Percentiles rank a stretch among this genome's conserved stretches.
Conservation (phyloP, 2,888 invertebrate species). For the Nesidiocoris tenuis region DNA sequence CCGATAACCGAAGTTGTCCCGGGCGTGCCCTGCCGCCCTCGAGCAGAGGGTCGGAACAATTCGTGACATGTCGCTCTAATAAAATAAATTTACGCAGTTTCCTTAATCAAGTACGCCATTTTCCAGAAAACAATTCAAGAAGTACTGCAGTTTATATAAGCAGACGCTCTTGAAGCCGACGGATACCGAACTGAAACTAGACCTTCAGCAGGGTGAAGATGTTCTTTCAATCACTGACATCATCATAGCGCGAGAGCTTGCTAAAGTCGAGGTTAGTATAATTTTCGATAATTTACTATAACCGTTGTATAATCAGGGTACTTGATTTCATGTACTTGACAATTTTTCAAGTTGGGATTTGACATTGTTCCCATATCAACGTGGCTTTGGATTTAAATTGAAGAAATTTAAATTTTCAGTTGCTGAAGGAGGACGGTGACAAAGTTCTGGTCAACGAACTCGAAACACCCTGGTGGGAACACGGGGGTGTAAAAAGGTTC, state of each 20-base stretch:
- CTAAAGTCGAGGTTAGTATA: constrained; percentile 77
- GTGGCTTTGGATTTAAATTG: too few relatives aligned
- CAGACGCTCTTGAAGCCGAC: constrained; percentile 69
- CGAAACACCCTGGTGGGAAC: constrained; percentile 53
- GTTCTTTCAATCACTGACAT: constrained; percentile 71
- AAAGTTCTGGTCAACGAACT: constrained; percentile 54
- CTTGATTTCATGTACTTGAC: too few relatives aligned
- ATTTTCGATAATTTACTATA: too few relatives aligned
- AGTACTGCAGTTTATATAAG: constrained; percentile 70
- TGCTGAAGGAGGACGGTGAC: constrained; percentile 54
- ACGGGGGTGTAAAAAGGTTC: constrained; percentile 57
- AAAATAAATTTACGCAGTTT: not conserved
- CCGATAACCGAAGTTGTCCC: too few relatives aligned
- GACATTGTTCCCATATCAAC: too few relatives aligned
- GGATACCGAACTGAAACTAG: constrained; percentile 70
- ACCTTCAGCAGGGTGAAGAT: constrained; percentile 74
- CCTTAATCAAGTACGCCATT: not conserved
- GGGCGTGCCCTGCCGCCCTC: too few relatives aligned
- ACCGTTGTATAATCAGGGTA: too few relatives aligned
- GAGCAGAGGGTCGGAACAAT: too few relatives aligned
- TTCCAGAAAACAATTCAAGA: constrained; percentile 65
- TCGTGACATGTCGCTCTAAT: too few relatives aligned
- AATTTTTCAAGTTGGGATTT: too few relatives aligned
- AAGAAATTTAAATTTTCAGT: too few relatives aligned
- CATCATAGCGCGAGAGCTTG: constrained; percentile 75